A percentile compares a stretch with the other conserved stretches of the same genome.
Evolutionary conservation across 2,113 vertebrate species (phyloP).

Genomic region (Pseudorasbora parva): DNA sequence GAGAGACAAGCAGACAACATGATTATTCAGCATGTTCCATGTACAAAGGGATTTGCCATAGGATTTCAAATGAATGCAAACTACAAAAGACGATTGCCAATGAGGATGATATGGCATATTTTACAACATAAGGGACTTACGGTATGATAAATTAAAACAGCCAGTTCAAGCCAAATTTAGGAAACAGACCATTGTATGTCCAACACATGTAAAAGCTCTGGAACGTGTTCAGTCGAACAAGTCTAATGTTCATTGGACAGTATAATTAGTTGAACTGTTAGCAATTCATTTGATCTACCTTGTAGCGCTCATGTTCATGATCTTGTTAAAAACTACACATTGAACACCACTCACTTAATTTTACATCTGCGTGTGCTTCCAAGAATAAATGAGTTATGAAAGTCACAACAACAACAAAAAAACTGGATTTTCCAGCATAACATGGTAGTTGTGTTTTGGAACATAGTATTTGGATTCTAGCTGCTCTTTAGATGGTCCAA

Average conservation of each 20-base stretch:
- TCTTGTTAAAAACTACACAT: neutral
- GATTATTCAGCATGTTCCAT: conserved; percentile 22
- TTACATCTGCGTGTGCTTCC: neutral
- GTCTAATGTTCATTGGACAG: neutral
- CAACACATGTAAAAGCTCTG: neutral
- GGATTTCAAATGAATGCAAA: neutral
- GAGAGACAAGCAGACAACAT: neutral
- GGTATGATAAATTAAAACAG: neutral
- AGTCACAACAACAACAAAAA: neutral
- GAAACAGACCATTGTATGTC: neutral
- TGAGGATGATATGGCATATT: neutral
- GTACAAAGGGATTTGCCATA: conserved; percentile 16
- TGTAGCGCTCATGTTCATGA: neutral
- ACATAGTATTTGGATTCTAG: neutral
- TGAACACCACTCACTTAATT: neutral
- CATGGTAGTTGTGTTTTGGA: neutral
- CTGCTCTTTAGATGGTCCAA: neutral
- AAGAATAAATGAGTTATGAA: neutral
- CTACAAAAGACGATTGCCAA: neutral
- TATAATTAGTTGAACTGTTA: neutral
- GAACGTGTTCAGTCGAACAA: neutral
- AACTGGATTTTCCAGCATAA: neutral
- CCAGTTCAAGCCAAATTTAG: neutral
- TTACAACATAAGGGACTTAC: neutral
- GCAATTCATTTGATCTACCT: neutral